phyloP scores from a whole-genome alignment of 2,113 vertebrate genomes.

The Chroicocephalus ridibundus region DNA sequence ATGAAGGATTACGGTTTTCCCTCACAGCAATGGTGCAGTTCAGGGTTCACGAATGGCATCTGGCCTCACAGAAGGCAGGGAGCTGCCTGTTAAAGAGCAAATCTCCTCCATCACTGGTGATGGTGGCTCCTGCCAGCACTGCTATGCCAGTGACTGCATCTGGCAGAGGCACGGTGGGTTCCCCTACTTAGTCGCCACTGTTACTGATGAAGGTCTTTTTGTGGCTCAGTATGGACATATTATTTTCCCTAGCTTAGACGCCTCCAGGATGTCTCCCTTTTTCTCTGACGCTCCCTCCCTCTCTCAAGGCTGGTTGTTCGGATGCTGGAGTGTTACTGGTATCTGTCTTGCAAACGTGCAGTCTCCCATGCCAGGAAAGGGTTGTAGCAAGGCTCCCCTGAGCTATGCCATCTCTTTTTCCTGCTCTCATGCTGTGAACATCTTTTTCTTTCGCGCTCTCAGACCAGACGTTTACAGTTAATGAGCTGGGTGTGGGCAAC shows the following conservation, averaged over 20 bases:
- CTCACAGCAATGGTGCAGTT: not conserved
- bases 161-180: not conserved
- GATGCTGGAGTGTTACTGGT: not conserved
- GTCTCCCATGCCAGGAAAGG: not conserved
- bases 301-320: rapidly evolving
- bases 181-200: not conserved
- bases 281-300: not conserved
- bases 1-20: not conserved
- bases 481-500: rapidly evolving
- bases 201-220: not conserved
- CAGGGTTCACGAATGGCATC: not conserved
- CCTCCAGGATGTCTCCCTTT: not conserved
- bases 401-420: not conserved
- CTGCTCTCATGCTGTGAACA: not conserved
- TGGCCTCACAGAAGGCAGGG: not conserved
- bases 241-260: not conserved
- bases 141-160: not conserved
- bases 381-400: not conserved
- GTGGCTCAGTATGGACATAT: not conserved
- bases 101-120: rapidly evolving
- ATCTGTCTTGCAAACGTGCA: not conserved
- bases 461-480: not conserved
- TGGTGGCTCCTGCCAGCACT: not conserved
- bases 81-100: not conserved
- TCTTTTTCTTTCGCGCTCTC: not conserved